Evolutionary conservation across 2,113 vertebrate genomes (phyloP).

Genomic region (Oreochromis niloticus): DNA sequence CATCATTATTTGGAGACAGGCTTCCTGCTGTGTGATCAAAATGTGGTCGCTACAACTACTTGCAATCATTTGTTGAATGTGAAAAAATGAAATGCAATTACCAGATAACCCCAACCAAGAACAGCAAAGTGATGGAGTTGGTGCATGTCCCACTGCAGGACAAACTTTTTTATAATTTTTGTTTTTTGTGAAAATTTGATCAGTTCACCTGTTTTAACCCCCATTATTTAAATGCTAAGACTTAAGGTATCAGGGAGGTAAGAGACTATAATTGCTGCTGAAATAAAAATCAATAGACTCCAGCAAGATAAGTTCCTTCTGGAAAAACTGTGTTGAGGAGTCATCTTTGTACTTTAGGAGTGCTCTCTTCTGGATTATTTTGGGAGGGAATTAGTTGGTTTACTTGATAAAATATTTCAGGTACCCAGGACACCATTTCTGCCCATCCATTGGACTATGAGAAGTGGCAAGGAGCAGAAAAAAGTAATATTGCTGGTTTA

Average conservation of each 20-base stretch:
- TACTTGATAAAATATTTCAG: background rate
- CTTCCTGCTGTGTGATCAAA: background rate
- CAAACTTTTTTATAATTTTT: no score
- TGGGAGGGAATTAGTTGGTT: background rate
- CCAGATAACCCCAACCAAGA: background rate
- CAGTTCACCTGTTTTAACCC: fast-evolving
- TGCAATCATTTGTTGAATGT: fast-evolving
- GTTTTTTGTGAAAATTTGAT: background rate
- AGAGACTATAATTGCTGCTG: background rate
- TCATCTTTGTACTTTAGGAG: background rate
- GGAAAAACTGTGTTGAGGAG: background rate
- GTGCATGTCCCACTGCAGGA: fast-evolving
- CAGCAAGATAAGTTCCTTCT: background rate
- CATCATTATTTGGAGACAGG: background rate
- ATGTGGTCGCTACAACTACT: background rate
- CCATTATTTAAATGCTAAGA: background rate
- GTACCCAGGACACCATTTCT: background rate
- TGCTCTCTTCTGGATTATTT: background rate
- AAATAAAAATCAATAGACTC: fast-evolving
- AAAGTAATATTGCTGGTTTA: background rate
- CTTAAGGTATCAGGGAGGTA: fast-evolving
- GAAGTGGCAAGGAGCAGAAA: fast-evolving
- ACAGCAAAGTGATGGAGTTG: background rate
- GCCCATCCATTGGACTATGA: background rate
- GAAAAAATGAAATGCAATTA: background rate